Evolutionary conservation across 92 coral and sea anemone genomes (phyloP).

Genomic region (Chrysogorgia sp.): DNA sequence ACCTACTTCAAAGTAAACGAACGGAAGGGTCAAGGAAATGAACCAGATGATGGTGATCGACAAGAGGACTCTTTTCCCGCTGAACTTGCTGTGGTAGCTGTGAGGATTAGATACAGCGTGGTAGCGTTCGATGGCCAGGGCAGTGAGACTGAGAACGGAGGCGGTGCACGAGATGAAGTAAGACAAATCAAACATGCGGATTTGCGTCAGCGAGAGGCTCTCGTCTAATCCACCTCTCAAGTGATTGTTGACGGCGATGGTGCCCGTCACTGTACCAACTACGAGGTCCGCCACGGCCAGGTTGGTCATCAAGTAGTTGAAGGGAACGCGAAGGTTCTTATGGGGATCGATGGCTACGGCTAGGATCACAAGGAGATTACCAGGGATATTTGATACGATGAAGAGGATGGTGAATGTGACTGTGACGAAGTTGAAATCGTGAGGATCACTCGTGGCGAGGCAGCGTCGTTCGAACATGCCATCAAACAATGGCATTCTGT

Average conservation of each 20-base stretch:
- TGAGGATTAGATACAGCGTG: slow-evolving; percentile 80
- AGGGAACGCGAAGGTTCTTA: slow-evolving; percentile 51
- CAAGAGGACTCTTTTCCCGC: slow-evolving; percentile 66
- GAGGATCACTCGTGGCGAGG: slow-evolving; percentile 42
- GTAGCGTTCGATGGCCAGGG: slow-evolving; percentile 84
- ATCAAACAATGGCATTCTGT: slow-evolving; percentile 13
- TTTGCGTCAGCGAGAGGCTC: neutral
- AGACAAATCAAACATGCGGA: slow-evolving; percentile 53
- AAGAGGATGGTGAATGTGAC: slow-evolving; percentile 35
- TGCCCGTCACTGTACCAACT: slow-evolving; percentile 45
- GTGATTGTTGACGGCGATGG: slow-evolving; percentile 30
- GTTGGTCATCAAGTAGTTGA: slow-evolving; percentile 52
- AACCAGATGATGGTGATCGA: slow-evolving; percentile 74
- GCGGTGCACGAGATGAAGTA: slow-evolving; percentile 80
- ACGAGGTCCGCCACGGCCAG: slow-evolving; percentile 55
- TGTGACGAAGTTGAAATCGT: slow-evolving; percentile 42
- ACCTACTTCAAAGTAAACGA: slow-evolving; percentile 66
- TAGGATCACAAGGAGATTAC: slow-evolving; percentile 56
- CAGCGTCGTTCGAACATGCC: slow-evolving; percentile 39
- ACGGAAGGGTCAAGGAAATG: slow-evolving; percentile 71
- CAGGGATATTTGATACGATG: slow-evolving; percentile 49
- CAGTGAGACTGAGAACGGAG: slow-evolving; percentile 82
- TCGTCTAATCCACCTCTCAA: slow-evolving; percentile 37
- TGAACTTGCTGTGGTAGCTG: slow-evolving; percentile 65
- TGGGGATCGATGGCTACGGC: slow-evolving; percentile 55